A percentile compares a stretch with the other conserved stretches of the same genome.
These are phyloP conservation scores for Gonocerus acuteangulatus DNA, from an alignment of 2,888 invertebrate species.

Conservation along the genomic window DNA sequence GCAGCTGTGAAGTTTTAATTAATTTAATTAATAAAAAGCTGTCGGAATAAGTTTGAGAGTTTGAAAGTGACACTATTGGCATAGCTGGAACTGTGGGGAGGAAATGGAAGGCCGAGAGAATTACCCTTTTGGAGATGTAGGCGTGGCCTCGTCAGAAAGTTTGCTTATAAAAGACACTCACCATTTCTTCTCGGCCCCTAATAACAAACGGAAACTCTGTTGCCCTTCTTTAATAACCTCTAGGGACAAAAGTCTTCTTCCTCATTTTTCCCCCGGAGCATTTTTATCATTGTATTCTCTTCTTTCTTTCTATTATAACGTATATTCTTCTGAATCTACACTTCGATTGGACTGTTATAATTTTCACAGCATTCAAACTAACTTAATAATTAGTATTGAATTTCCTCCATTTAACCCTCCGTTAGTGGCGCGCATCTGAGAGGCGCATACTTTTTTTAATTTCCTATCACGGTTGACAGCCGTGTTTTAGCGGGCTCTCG, in stretches of 20 bases:
- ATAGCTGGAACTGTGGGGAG: background rate
- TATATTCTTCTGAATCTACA: no score
- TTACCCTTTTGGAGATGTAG: background rate
- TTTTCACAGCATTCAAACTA: no score
- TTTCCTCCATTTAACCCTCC: no score
- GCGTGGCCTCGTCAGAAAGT: slow-evolving; percentile 15
- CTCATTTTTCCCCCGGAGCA: background rate
- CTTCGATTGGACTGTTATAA: no score
- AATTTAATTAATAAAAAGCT: slow-evolving; percentile 19
- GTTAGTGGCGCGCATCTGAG: no score
- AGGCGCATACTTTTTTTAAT: no score
- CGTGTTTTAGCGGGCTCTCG: no score
- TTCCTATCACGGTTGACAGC: no score
- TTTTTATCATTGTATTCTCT: no score
- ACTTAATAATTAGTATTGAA: no score
- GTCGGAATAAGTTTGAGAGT: slow-evolving; percentile 1
- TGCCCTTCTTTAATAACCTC: background rate
- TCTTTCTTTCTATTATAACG: no score
- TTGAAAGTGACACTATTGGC: slow-evolving; percentile 23
- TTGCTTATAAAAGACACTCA: slow-evolving; percentile 18
- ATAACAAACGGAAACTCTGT: slow-evolving; percentile 1
- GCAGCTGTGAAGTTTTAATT: slow-evolving; percentile 6
- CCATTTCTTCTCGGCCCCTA: background rate
- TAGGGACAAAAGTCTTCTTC: background rate
- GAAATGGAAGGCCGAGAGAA: background rate